phyloP scores from a whole-genome alignment of 2,113 vertebrate genomes.

The Oceanites oceanicus region DNA sequence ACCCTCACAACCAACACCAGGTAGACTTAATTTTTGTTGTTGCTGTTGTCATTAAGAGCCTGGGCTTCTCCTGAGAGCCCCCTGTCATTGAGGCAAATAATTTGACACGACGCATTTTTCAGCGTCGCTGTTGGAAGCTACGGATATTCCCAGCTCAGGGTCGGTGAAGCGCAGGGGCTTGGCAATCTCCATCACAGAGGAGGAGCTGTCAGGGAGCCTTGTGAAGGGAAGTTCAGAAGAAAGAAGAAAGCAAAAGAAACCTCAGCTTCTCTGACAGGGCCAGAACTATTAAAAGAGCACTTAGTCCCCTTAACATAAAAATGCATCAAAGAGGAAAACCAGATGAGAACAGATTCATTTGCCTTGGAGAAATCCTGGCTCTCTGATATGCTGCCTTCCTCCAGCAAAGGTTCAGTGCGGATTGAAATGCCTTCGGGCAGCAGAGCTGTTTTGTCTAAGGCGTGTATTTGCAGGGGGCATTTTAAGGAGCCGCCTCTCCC shows the following conservation, averaged over 20 bases:
- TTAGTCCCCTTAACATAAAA: not conserved
- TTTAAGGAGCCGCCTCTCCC: not conserved
- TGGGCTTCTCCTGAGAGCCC: not conserved
- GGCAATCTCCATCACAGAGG: accelerated
- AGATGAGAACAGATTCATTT: constrained; percentile 22
- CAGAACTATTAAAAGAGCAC: not conserved
- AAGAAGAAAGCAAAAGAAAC: not conserved
- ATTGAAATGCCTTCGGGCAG: not conserved
- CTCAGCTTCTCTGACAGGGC: not conserved
- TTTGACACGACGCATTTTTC: not conserved
- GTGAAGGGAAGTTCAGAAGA: not conserved
- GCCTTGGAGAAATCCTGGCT: not conserved
- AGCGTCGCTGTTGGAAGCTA: not conserved
- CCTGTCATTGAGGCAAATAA: not conserved
- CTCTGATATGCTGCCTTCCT: not conserved
- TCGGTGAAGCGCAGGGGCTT: not conserved
- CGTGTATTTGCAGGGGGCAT: not conserved
- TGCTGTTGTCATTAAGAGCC: not conserved
- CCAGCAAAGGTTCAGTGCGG: not conserved
- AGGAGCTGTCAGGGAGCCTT: not conserved
- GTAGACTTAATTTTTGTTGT: not conserved
- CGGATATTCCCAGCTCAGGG: not conserved
- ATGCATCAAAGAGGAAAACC: constrained; percentile 19
- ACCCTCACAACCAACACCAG: not conserved
- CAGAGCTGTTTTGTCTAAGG: not conserved